A percentile compares a stretch with the other conserved stretches of the same genome.
phyloP scores from a whole-genome alignment of 2,888 invertebrate species.

The Abrostola tripartita region DNA sequence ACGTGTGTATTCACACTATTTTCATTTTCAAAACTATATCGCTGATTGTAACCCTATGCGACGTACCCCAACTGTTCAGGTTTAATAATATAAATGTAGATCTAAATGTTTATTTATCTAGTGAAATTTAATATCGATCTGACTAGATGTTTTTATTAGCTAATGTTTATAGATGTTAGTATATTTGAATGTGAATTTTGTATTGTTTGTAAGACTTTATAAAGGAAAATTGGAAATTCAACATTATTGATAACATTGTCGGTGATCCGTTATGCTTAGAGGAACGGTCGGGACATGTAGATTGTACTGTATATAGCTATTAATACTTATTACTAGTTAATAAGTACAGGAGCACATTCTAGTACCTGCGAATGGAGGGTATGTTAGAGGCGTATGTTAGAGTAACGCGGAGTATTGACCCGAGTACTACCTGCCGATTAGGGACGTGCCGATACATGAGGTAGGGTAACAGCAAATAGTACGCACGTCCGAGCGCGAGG shows the following conservation, averaged over 20 bases:
- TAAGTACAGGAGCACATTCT: constrained; percentile 66
- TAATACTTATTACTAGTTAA: constrained; percentile 71
- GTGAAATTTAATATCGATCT: constrained; percentile 36
- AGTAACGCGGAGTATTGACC: constrained; percentile 53
- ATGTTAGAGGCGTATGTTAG: constrained; percentile 61
- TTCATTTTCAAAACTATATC: constrained; percentile 31
- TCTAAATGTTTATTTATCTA: constrained; percentile 48
- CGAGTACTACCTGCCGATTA: not conserved
- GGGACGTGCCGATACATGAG: not conserved
- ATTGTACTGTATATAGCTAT: constrained; percentile 79
- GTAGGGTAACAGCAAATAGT: not conserved
- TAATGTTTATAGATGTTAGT: constrained; percentile 58
- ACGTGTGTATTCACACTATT: constrained; percentile 50
- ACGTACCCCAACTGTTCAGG: constrained; percentile 29
- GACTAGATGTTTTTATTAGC: constrained; percentile 46
- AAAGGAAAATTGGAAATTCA: constrained; percentile 24
- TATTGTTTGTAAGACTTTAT: constrained; percentile 40
- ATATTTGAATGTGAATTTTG: constrained; percentile 37
- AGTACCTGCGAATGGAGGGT: constrained; percentile 67
- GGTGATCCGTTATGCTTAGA: constrained; percentile 52
- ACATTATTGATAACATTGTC: constrained; percentile 16
- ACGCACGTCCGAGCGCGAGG: not conserved
- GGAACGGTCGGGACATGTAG: constrained; percentile 77
- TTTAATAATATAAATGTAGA: constrained; percentile 25
- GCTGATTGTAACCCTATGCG: constrained; percentile 27